These are phyloP conservation scores for Hydropsyche tenuis DNA, from an alignment of 1,140 invertebrate genomes.

Conservation along the genomic window DNA sequence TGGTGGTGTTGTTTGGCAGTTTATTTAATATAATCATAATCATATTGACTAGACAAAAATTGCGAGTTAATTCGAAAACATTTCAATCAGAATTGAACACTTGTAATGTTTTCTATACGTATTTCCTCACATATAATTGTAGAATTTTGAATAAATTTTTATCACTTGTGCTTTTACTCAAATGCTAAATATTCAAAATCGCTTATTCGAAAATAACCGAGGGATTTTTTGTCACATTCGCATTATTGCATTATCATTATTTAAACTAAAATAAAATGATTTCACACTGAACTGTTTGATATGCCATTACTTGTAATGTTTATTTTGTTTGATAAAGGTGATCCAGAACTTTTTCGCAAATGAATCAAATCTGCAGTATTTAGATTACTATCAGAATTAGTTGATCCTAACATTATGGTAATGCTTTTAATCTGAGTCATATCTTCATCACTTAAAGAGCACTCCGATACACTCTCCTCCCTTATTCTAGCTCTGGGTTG, in stretches of 20 bases:
- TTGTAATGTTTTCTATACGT: neutral
- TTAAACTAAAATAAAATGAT: no score
- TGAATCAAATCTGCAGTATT: slow-evolving; percentile 21
- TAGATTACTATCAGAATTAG: slow-evolving; percentile 42
- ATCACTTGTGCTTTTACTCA: no score
- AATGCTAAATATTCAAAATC: no score
- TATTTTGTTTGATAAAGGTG: slow-evolving; percentile 34
- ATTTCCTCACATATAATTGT: no score
- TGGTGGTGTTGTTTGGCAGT: no score
- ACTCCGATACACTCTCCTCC: slow-evolving; percentile 51
- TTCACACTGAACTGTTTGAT: slow-evolving; percentile 47
- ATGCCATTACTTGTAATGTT: slow-evolving; percentile 41
- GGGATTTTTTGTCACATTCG: no score
- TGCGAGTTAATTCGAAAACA: slow-evolving; percentile 18
- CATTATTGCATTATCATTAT: no score
- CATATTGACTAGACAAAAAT: slow-evolving; percentile 24
- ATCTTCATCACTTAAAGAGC: slow-evolving; percentile 51
- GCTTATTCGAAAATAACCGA: no score
- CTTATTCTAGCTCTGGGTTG: slow-evolving; percentile 48
- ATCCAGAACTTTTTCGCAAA: slow-evolving; percentile 43
- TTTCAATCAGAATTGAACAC: slow-evolving; percentile 19
- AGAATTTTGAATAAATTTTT: no score
- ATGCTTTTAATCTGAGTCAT: slow-evolving; percentile 50
- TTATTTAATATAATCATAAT: slow-evolving; percentile 14
- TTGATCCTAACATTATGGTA: slow-evolving; percentile 45